Evolutionary conservation across 2,113 vertebrate species (phyloP).

Genomic region (Actinemys pallida): DNA sequence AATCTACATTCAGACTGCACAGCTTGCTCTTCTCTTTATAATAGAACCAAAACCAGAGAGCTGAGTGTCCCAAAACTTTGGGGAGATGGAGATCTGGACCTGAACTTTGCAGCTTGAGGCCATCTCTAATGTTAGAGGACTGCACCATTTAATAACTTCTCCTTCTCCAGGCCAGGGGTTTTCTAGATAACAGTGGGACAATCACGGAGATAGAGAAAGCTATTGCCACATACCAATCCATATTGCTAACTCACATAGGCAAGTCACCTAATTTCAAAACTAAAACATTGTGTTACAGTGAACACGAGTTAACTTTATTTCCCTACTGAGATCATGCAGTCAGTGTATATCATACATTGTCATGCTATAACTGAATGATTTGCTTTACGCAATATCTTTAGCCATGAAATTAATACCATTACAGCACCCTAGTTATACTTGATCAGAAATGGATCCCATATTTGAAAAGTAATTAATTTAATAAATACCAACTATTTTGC

Average conservation of each 20-base stretch:
- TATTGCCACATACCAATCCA: not conserved
- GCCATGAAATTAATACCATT: conserved; percentile 27
- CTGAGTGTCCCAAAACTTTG: not conserved
- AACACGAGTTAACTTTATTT: conserved; percentile 12
- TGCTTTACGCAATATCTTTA: conserved; percentile 46
- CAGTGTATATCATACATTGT: not conserved
- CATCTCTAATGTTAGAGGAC: not conserved
- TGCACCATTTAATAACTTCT: not conserved
- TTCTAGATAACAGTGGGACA: not conserved
- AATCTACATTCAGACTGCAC: not conserved
- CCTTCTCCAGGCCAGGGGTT: not conserved
- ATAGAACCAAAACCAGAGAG: not conserved
- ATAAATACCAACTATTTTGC: conserved; percentile 45
- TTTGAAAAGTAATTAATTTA: conserved; percentile 53
- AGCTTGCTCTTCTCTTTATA: not conserved
- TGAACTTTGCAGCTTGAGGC: not conserved
- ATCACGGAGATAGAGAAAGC: not conserved
- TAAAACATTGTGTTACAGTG: conserved; percentile 22
- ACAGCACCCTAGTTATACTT: not conserved
- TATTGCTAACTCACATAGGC: not conserved
- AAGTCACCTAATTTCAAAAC: not conserved
- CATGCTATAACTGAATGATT: conserved; percentile 32
- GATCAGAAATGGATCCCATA: not conserved
- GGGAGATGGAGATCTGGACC: not conserved
- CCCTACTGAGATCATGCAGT: not conserved